Evolutionary conservation across 2,888 invertebrate genomes (phyloP).

Genomic region (Acanthopleura granulata): DNA sequence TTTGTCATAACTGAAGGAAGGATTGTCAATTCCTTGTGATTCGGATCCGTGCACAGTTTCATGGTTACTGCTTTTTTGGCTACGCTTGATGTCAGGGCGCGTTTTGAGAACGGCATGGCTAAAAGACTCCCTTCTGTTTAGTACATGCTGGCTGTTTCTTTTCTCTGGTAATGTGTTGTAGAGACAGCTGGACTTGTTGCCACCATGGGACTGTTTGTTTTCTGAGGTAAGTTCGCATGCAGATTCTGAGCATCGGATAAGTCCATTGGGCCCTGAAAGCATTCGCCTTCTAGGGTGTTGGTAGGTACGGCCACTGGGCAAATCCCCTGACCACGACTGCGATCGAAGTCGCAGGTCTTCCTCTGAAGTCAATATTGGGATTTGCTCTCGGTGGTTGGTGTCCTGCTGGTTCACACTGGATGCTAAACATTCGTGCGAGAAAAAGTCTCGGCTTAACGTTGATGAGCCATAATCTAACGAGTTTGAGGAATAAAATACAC

Average conservation of each 20-base stretch:
- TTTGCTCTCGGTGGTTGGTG: neutral
- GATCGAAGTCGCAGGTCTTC: neutral
- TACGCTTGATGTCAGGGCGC: neutral
- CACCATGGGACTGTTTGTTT: no score
- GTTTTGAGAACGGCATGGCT: neutral
- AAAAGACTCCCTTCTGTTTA: neutral
- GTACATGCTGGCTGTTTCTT: neutral
- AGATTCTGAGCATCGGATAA: neutral
- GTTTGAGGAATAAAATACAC: slow-evolving; percentile 46
- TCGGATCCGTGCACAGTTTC: neutral
- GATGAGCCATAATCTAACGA: neutral
- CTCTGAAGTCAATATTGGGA: neutral
- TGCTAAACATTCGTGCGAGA: neutral
- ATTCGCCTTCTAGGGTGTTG: neutral
- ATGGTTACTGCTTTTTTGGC: neutral
- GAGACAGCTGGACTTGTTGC: neutral
- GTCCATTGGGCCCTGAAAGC: neutral
- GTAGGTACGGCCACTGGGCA: neutral
- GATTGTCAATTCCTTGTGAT: slow-evolving; percentile 9
- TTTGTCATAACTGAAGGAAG: slow-evolving; percentile 2
- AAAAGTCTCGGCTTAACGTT: neutral
- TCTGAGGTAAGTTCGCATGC: neutral
- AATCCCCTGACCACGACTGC: neutral
- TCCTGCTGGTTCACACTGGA: neutral
- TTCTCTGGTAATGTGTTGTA: neutral